Conservation (phyloP, 2,888 invertebrate species). For the Hydrotaea diabolus region DNA sequence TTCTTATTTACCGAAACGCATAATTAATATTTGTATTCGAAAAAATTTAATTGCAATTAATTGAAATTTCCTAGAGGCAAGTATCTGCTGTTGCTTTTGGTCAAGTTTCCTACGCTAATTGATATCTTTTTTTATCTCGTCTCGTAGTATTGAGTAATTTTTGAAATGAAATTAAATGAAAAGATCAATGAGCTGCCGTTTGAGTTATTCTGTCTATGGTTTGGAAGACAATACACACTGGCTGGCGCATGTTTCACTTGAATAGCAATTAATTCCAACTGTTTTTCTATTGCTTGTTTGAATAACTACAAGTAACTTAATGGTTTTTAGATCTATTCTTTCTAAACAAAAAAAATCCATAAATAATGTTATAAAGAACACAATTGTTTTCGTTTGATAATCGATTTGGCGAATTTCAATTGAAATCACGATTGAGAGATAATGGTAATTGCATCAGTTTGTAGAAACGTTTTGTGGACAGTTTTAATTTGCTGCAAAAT, state of each 20-base stretch:
- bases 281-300: constrained; percentile 46
- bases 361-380: no score
- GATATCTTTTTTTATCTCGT: constrained; percentile 3
- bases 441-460: no score
- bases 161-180: constrained; percentile 18
- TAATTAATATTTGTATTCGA: constrained; percentile 3
- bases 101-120: constrained; percentile 45
- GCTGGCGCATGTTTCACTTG: constrained; percentile 1
- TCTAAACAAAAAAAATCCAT: no score
- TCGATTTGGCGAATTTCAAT: background rate
- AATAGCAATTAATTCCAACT: constrained; percentile 35
- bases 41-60: constrained; percentile 8
- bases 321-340: background rate
- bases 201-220: background rate
- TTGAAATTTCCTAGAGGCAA: constrained; percentile 55
- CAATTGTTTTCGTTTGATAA: no score
- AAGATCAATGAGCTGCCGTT: constrained; percentile 46
- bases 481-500: no score
- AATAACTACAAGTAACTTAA: constrained; percentile 9
- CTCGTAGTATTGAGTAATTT: constrained; percentile 4
- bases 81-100: background rate
- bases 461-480: no score
- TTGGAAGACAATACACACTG: constrained; percentile 20
- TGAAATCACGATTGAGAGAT: background rate
- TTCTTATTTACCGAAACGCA: background rate